Conservation (phyloP, 2,888 invertebrate species). For the Andrena praecox region DNA sequence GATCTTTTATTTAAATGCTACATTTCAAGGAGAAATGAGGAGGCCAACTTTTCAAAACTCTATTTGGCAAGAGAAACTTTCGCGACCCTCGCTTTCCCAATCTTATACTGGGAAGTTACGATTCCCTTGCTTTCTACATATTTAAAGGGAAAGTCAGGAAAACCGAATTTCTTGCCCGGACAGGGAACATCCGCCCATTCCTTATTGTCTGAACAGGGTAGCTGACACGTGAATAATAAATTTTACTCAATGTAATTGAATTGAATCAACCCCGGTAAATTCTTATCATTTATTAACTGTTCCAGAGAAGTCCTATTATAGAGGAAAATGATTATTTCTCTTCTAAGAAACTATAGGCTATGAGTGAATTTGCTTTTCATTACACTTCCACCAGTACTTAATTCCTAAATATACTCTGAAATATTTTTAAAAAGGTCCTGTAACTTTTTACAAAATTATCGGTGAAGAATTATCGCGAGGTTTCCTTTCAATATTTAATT, state of each 20-base stretch:
- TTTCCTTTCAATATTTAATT: too few relatives aligned
- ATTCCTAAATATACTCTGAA: too few relatives aligned
- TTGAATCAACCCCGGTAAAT: neutral
- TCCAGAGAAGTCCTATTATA: neutral
- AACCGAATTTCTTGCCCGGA: constrained; percentile 10
- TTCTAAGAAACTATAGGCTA: too few relatives aligned
- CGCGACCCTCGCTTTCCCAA: neutral
- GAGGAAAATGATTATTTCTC: neutral
- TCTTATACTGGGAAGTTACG: constrained; percentile 22
- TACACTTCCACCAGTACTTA: too few relatives aligned
- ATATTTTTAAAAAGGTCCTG: too few relatives aligned
- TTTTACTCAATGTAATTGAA: neutral
- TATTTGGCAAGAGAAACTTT: neutral
- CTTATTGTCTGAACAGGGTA: neutral
- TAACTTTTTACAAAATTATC: too few relatives aligned
- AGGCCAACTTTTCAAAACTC: neutral
- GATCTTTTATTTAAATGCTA: neutral
- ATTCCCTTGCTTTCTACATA: constrained; percentile 18
- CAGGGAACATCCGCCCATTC: neutral
- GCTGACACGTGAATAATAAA: constrained; percentile 23
- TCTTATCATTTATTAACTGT: neutral
- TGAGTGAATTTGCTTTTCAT: too few relatives aligned
- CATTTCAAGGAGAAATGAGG: neutral
- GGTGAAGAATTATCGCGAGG: too few relatives aligned
- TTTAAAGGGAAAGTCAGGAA: constrained; percentile 20